These are phyloP conservation scores for Hylia prasina DNA, from an alignment of 2,113 vertebrate genomes.

Conservation along the genomic window DNA sequence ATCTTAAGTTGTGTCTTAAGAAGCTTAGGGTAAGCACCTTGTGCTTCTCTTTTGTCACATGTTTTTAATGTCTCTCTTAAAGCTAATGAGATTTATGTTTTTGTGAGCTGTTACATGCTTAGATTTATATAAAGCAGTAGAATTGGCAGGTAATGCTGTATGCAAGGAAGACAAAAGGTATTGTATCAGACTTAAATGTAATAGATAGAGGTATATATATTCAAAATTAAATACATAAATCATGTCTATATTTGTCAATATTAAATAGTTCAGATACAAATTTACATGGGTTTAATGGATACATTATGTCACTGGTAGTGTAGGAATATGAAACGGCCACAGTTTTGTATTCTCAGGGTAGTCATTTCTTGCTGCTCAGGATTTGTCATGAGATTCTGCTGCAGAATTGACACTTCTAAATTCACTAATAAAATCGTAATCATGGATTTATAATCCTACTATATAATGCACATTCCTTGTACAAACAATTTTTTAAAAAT, in stretches of 20 bases:
- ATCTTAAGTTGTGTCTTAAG: background rate
- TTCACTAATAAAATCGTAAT: background rate
- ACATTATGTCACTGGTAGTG: background rate
- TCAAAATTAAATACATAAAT: background rate
- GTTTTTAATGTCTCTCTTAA: constrained; percentile 10
- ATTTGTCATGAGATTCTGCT: background rate
- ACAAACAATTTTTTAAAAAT: background rate
- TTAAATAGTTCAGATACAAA: background rate
- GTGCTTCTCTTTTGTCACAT: constrained; percentile 10
- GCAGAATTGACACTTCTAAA: background rate
- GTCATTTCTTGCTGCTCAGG: background rate
- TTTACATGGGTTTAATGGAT: background rate
- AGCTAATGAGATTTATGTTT: constrained; percentile 42
- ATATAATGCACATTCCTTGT: background rate
- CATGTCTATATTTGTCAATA: background rate
- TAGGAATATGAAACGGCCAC: background rate
- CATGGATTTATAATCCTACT: background rate
- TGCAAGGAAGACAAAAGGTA: background rate
- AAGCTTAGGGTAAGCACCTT: constrained; percentile 43
- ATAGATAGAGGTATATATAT: background rate
- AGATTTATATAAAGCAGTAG: background rate
- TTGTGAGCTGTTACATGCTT: background rate
- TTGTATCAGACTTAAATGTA: background rate
- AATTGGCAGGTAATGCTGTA: background rate
- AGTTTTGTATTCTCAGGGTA: background rate